Conservation (phyloP, 1,140 invertebrate species). For the Steinernema khuongi region DNA sequence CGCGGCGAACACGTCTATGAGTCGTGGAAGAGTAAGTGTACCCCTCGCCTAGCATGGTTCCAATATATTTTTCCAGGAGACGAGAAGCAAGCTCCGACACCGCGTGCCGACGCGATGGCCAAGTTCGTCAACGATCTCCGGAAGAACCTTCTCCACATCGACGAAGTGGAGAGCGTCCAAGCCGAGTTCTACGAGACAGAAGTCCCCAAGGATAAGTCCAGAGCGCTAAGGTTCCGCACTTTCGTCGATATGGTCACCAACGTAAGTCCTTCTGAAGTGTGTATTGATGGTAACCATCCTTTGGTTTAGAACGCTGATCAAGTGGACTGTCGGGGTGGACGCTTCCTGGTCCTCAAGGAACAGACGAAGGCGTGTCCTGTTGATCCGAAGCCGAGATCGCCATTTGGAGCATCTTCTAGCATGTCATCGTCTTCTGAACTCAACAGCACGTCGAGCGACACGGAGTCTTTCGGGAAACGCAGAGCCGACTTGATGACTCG, state of each 20-base stretch:
- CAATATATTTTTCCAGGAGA: neutral
- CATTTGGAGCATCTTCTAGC: no score
- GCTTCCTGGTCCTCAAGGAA: neutral
- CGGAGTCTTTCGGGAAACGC: no score
- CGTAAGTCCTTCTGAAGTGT: neutral
- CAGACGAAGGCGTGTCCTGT: no score
- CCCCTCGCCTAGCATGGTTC: neutral
- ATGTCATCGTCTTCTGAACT: no score
- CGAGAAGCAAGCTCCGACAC: neutral
- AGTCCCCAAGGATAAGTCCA: neutral
- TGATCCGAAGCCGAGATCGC: no score
- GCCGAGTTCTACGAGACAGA: neutral
- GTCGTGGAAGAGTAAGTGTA: neutral
- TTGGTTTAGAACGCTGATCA: neutral
- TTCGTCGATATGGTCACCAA: neutral
- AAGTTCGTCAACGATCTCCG: neutral
- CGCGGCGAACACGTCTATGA: neutral
- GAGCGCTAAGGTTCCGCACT: neutral
- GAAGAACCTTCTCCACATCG: neutral
- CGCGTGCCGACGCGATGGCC: neutral
- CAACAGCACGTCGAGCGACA: no score
- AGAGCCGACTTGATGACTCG: no score
- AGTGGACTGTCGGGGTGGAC: neutral
- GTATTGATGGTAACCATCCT: neutral
- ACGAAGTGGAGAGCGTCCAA: neutral